Percentiles rank a stretch among this genome's conserved stretches.
Conservation (phyloP, 2,888 invertebrate genomes). For the Cheilosia soror region DNA sequence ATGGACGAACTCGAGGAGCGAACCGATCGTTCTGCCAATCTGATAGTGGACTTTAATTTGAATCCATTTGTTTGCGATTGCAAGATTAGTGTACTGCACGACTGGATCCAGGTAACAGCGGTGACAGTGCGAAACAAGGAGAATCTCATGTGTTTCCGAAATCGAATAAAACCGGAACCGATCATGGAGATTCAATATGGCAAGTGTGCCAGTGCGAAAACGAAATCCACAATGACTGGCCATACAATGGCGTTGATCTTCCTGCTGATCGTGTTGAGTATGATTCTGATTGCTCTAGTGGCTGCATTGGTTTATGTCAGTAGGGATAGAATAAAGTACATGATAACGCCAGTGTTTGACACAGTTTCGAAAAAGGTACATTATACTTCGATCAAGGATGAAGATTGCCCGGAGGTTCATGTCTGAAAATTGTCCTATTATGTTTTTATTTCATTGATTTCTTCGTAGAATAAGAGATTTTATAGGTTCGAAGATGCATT, state of each 20-base stretch:
- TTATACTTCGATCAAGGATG: slow-evolving; percentile 88
- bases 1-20: slow-evolving; percentile 85
- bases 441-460: slow-evolving; percentile 31
- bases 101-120: slow-evolving; percentile 87
- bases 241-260: slow-evolving; percentile 83
- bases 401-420: slow-evolving; percentile 84
- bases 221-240: slow-evolving; percentile 77
- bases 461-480: slow-evolving; percentile 37
- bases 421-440: slow-evolving; percentile 78
- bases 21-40: slow-evolving; percentile 82
- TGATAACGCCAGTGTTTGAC: slow-evolving; percentile 87
- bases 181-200: slow-evolving; percentile 80
- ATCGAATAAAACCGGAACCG: slow-evolving; percentile 79
- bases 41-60: slow-evolving; percentile 87
- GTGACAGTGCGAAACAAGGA: slow-evolving; percentile 86
- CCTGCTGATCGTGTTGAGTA: slow-evolving; percentile 85
- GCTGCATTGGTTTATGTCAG: slow-evolving; percentile 87
- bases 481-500: slow-evolving; percentile 42
- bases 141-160: slow-evolving; percentile 85
- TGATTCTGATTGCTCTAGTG: slow-evolving; percentile 85
- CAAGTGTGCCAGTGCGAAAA: slow-evolving; percentile 80
- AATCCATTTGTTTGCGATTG: slow-evolving; percentile 90
- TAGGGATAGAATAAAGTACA: slow-evolving; percentile 85
- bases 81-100: slow-evolving; percentile 86
- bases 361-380: slow-evolving; percentile 89